Evolutionary conservation across 64 coral and sea anemone species (phyloP).

Genomic region (Stichodactyla mertensii): DNA sequence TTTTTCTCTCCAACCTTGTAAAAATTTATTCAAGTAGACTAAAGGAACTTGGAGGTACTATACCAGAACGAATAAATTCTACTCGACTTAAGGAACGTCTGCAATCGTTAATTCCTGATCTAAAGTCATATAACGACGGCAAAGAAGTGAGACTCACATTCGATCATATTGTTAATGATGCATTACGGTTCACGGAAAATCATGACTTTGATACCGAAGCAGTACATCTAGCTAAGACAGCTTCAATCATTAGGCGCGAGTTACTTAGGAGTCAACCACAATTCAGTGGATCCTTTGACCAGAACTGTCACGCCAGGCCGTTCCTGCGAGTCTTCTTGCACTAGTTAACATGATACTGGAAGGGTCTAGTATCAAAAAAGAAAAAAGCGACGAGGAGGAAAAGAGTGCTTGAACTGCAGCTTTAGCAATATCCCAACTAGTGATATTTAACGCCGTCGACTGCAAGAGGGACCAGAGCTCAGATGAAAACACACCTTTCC

Average conservation of each 20-base stretch:
- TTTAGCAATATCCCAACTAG: slow-evolving; percentile 4
- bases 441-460: slow-evolving; percentile 20
- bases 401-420: neutral
- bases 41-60: slow-evolving; percentile 6
- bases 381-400: neutral
- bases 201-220: neutral
- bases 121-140: slow-evolving; percentile 31
- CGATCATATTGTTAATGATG: neutral
- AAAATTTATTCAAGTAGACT: slow-evolving; percentile 23
- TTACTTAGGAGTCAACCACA: slow-evolving; percentile 18
- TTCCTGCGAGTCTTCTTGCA: slow-evolving; percentile 3
- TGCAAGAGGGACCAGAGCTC: neutral
- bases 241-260: slow-evolving; percentile 21
- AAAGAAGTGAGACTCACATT: slow-evolving; percentile 28
- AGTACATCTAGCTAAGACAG: slow-evolving; percentile 9
- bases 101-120: slow-evolving; percentile 16
- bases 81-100: slow-evolving; percentile 30
- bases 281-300: slow-evolving; percentile 35
- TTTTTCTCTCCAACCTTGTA: slow-evolving; percentile 25
- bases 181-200: neutral
- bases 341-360: slow-evolving; percentile 28
- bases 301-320: slow-evolving; percentile 14
- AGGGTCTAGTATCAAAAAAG: slow-evolving; percentile 15
- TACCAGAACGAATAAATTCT: slow-evolving; percentile 17
- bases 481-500: slow-evolving; percentile 9